These are phyloP conservation scores for Neosilurus mollespiculum DNA, from an alignment of 2,797 vertebrate genomes.

Conservation along the genomic window DNA sequence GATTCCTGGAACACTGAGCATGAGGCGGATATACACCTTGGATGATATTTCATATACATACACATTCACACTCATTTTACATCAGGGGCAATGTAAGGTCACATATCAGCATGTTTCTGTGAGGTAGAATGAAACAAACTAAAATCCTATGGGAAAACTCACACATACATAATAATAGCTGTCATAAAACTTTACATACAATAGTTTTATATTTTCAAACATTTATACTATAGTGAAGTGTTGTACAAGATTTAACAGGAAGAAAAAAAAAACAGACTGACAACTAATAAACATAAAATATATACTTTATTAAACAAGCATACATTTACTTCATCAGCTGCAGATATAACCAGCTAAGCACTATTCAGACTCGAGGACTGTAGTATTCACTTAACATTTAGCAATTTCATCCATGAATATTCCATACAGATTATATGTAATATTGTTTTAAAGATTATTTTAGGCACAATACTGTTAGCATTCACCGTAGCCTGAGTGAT, in stretches of 20 bases:
- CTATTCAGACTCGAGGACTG: neutral
- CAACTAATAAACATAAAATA: conserved; percentile 13
- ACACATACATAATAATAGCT: neutral
- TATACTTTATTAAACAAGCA: conserved; percentile 18
- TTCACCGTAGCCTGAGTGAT: neutral
- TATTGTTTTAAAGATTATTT: neutral
- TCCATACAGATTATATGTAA: neutral
- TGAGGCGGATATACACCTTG: neutral
- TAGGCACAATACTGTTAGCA: conserved; percentile 21
- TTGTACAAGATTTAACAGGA: neutral
- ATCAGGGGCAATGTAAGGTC: neutral
- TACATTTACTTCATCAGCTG: neutral
- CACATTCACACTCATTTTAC: neutral
- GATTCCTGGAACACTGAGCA: neutral
- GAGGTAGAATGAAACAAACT: neutral
- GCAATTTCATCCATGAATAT: neutral
- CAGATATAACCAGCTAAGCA: conserved; percentile 7
- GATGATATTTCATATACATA: neutral
- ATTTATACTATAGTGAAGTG: neutral
- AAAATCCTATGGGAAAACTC: neutral
- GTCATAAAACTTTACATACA: neutral
- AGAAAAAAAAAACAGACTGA: neutral
- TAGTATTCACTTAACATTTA: neutral
- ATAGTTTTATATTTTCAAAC: conserved; percentile 7
- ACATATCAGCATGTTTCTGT: neutral